phyloP scores from a whole-genome alignment of 2,797 vertebrate species.

The Eidolon dupreanum region DNA sequence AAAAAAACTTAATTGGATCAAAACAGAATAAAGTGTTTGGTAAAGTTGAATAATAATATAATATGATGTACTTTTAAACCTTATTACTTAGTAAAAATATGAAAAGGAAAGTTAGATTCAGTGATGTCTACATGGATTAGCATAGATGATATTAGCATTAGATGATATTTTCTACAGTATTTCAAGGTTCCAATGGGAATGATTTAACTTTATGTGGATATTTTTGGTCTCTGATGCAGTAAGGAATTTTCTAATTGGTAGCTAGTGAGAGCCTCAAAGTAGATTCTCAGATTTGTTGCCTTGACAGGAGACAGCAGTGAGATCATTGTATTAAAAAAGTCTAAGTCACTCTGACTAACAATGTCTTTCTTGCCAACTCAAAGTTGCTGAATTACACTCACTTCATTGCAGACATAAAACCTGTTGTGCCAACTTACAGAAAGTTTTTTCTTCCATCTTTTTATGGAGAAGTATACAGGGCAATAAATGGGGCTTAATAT shows the following conservation, averaged over 20 bases:
- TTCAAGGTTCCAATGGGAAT: neutral
- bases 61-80: neutral
- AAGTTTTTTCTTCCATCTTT: neutral
- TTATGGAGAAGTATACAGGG: neutral
- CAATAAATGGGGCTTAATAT: neutral
- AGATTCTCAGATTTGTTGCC: neutral
- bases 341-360: neutral
- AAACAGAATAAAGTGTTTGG: neutral
- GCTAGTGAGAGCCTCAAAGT: neutral
- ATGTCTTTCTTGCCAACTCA: neutral
- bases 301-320: neutral
- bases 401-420: neutral
- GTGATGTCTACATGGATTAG: neutral
- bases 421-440: neutral
- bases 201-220: neutral
- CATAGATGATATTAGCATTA: neutral
- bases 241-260: neutral
- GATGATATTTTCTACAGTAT: neutral
- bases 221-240: neutral
- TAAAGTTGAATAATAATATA: neutral
- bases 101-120: neutral
- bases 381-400: neutral
- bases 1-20: neutral
- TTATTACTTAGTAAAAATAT: neutral
- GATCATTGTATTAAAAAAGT: neutral